Percentiles rank a stretch among this genome's conserved stretches.
phyloP scores from a whole-genome alignment of 2,113 vertebrate genomes.

The Eptesicus fuscus region DNA sequence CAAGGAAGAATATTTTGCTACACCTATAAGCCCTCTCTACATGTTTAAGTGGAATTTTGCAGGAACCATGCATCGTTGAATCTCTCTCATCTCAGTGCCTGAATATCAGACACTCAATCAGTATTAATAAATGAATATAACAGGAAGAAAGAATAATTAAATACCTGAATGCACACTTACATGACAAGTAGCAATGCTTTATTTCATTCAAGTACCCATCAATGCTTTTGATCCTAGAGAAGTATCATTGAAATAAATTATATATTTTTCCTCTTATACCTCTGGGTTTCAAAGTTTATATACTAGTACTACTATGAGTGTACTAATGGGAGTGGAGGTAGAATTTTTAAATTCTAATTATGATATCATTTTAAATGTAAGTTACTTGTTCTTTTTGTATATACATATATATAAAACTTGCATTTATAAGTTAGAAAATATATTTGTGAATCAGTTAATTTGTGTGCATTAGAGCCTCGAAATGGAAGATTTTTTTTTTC shows the following conservation, averaged over 20 bases:
- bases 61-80: background rate
- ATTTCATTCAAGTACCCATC: constrained; percentile 57
- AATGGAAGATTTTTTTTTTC: background rate
- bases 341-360: background rate
- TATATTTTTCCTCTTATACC: background rate
- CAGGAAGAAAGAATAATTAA: constrained; percentile 45
- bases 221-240: constrained; percentile 48
- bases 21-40: background rate
- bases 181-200: constrained; percentile 33
- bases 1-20: background rate
- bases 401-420: background rate
- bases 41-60: constrained; percentile 1
- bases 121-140: constrained; percentile 47
- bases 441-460: background rate
- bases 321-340: background rate
- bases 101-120: background rate
- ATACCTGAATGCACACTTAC: constrained; percentile 41
- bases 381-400: background rate
- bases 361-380: background rate
- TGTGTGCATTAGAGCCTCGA: background rate
- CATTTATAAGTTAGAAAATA: background rate
- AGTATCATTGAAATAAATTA: constrained; percentile 57
- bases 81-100: background rate
- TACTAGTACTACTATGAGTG: background rate
- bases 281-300: constrained; percentile 18